A percentile compares a stretch with the other conserved stretches of the same genome.
phyloP scores from a whole-genome alignment of 2,797 vertebrate genomes.

The Pantherophis alleghaniensis region DNA sequence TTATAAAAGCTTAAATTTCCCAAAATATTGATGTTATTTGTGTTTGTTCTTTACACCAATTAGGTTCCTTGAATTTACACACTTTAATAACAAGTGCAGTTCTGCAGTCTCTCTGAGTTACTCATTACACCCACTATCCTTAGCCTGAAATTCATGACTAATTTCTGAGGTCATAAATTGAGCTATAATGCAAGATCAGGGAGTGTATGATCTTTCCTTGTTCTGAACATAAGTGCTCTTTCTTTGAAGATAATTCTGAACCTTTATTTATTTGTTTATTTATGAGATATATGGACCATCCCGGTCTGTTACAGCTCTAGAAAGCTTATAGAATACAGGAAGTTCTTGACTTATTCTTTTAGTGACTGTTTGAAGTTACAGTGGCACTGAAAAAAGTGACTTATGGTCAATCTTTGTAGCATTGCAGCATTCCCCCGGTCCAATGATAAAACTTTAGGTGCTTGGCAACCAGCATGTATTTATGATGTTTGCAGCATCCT shows the following conservation, averaged over 20 bases:
- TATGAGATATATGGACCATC: not conserved
- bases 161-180: not conserved
- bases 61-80: not conserved
- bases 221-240: not conserved
- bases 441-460: not conserved
- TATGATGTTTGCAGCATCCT: not conserved
- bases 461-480: not conserved
- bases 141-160: not conserved
- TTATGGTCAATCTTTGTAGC: not conserved
- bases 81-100: not conserved
- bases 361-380: not conserved
- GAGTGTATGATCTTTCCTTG: not conserved
- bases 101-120: not conserved
- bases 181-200: not conserved
- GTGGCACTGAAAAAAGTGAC: not conserved
- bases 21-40: not conserved
- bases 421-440: not conserved
- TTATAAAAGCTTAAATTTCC: not conserved
- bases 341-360: not conserved
- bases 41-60: not conserved
- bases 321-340: not conserved
- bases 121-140: not conserved
- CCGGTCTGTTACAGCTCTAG: not conserved
- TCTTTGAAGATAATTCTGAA: not conserved
- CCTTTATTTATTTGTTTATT: not conserved